A percentile compares a stretch with the other conserved stretches of the same genome.
Evolutionary conservation across 2,797 vertebrate genomes (phyloP).

Genomic region (Poecilia wingei): DNA sequence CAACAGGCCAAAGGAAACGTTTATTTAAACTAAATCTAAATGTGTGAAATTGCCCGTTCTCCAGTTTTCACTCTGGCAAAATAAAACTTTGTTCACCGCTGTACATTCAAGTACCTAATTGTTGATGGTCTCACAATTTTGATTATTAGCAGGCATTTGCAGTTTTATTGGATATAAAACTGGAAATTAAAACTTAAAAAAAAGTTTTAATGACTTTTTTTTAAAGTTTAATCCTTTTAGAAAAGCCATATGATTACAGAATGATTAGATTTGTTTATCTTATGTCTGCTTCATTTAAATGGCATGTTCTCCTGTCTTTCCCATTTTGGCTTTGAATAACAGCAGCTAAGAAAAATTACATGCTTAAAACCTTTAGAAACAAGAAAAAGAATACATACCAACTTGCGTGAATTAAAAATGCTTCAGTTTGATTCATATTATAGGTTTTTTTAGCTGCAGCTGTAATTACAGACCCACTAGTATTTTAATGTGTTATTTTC

Average conservation of each 20-base stretch:
- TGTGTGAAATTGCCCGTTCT: conserved; percentile 36
- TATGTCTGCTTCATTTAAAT: not conserved
- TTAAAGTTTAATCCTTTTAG: not conserved
- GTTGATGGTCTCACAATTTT: not conserved
- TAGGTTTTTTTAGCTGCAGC: not conserved
- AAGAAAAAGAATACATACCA: not conserved
- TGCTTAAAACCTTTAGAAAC: not conserved
- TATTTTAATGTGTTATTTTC: not conserved
- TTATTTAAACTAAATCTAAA: conserved; percentile 43
- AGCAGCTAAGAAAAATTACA: not conserved
- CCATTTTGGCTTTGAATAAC: not conserved
- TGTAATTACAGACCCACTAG: not conserved
- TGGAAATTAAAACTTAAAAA: not conserved
- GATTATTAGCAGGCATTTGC: not conserved
- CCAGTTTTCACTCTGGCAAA: conserved; percentile 27
- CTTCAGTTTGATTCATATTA: not conserved
- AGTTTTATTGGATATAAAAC: not conserved
- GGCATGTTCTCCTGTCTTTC: not conserved
- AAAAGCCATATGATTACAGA: not conserved
- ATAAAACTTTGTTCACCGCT: conserved; percentile 35
- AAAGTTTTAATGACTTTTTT: not conserved
- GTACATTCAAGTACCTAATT: not conserved
- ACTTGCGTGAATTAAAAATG: not conserved
- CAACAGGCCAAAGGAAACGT: conserved; percentile 34
- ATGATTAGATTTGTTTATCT: not conserved